Conservation (phyloP, 2,797 vertebrate species). For the Coregonus sp. region DNA sequence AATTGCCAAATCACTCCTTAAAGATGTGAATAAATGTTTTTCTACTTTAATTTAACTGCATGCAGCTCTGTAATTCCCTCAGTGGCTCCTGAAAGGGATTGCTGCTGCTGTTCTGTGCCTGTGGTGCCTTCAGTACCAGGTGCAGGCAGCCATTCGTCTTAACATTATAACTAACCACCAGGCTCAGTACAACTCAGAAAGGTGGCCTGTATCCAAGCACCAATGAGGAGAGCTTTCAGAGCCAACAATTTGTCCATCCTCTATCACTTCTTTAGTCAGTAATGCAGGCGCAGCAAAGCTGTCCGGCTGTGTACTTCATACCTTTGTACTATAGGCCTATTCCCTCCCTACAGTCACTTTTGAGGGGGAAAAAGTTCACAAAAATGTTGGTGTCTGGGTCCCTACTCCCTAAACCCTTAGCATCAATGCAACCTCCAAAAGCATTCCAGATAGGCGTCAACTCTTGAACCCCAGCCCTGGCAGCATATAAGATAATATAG, state of each 20-base stretch:
- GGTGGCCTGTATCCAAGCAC: background rate
- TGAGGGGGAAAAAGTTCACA: background rate
- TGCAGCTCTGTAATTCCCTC: slow-evolving; percentile 19
- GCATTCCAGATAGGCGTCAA: background rate
- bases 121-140: slow-evolving; percentile 47
- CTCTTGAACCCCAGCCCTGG: slow-evolving; percentile 4
- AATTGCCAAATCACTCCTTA: background rate
- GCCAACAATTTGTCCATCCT: background rate
- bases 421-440: background rate
- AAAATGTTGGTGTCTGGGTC: background rate
- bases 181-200: background rate
- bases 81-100: slow-evolving; percentile 40
- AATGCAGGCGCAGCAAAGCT: background rate
- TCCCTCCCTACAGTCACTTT: background rate
- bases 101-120: slow-evolving; percentile 30
- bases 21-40: background rate
- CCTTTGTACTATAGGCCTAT: background rate
- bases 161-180: slow-evolving; percentile 28
- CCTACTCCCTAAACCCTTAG: background rate
- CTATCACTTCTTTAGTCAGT: background rate
- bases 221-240: background rate
- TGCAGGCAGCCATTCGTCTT: slow-evolving; percentile 66
- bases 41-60: background rate
- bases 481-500: slow-evolving; percentile 4
- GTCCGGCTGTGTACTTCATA: background rate